Conservation (phyloP, 2,888 invertebrate genomes). For the Timandra comae region DNA sequence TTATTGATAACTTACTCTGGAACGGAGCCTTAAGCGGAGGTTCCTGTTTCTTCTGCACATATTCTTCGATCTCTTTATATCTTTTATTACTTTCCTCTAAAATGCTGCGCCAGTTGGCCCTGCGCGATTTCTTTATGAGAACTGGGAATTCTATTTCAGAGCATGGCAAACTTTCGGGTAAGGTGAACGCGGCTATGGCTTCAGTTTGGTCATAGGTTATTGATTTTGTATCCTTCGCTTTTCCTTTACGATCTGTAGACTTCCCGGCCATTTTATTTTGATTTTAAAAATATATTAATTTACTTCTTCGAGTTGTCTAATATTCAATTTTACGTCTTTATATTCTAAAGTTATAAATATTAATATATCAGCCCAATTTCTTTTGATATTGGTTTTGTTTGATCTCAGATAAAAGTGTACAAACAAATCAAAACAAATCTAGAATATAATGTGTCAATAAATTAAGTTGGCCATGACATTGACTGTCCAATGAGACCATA, state of each 20-base stretch:
- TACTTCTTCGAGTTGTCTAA: too few species aligned
- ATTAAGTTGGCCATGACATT: too few species aligned
- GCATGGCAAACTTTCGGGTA: slow-evolving; percentile 59
- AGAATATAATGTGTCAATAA: too few species aligned
- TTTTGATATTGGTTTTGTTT: too few species aligned
- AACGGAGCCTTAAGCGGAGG: slow-evolving; percentile 41
- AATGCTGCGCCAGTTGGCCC: slow-evolving; percentile 52
- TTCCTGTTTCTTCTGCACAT: slow-evolving; percentile 35
- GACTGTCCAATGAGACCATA: too few species aligned
- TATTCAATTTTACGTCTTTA: too few species aligned
- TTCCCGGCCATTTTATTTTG: slow-evolving; percentile 43
- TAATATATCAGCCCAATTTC: too few species aligned
- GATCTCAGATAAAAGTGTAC: too few species aligned
- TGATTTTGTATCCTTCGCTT: slow-evolving; percentile 35
- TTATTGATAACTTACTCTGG: slow-evolving; percentile 36
- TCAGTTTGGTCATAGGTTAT: slow-evolving; percentile 29
- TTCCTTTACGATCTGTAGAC: slow-evolving; percentile 49
- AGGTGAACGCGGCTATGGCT: slow-evolving; percentile 39
- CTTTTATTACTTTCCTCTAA: slow-evolving; percentile 42
- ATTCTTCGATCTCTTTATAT: slow-evolving; percentile 41
- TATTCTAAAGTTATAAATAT: too few species aligned
- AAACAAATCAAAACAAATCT: too few species aligned
- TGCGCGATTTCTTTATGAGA: slow-evolving; percentile 29
- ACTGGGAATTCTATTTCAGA: slow-evolving; percentile 60
- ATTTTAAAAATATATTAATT: too few species aligned